Percentiles rank a stretch among this genome's conserved stretches.
Evolutionary conservation across 64 coral and sea anemone species (phyloP).

Genomic region (Platygyra sinensis): DNA sequence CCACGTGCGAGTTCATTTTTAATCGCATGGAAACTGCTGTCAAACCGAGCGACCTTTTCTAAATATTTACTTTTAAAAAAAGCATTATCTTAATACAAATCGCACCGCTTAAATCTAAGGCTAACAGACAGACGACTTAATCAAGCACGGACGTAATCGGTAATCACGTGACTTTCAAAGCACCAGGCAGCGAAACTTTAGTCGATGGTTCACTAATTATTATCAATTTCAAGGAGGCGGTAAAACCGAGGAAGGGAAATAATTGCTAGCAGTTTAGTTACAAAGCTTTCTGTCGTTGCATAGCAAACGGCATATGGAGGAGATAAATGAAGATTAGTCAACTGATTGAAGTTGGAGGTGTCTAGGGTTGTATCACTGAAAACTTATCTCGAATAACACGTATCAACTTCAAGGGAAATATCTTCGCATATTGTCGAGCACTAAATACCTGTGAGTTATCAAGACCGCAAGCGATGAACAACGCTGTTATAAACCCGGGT

Average conservation of each 20-base stretch:
- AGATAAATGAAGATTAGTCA: not conserved
- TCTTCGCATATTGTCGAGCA: not conserved
- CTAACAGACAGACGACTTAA: not conserved
- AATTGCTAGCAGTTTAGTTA: not conserved
- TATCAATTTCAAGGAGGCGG: slow-evolving; percentile 9
- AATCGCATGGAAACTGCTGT: not conserved
- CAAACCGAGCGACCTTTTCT: not conserved
- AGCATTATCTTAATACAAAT: slow-evolving; percentile 17
- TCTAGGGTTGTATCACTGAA: not conserved
- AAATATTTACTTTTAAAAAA: slow-evolving; percentile 22
- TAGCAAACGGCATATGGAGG: not conserved
- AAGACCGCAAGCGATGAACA: slow-evolving; percentile 9
- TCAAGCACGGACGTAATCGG: not conserved
- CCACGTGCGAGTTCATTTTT: not conserved
- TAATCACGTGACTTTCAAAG: not conserved
- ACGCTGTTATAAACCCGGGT: slow-evolving; percentile 8
- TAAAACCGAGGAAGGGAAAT: not conserved
- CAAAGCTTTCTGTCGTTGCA: not conserved
- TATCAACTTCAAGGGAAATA: not conserved
- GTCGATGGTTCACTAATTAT: not conserved
- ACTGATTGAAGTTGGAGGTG: not conserved
- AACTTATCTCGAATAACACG: not conserved
- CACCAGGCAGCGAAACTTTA: not conserved
- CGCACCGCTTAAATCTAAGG: not conserved
- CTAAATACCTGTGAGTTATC: not conserved